phyloP scores from a whole-genome alignment of 1,140 invertebrate species.

The Bombus pascuorum region DNA sequence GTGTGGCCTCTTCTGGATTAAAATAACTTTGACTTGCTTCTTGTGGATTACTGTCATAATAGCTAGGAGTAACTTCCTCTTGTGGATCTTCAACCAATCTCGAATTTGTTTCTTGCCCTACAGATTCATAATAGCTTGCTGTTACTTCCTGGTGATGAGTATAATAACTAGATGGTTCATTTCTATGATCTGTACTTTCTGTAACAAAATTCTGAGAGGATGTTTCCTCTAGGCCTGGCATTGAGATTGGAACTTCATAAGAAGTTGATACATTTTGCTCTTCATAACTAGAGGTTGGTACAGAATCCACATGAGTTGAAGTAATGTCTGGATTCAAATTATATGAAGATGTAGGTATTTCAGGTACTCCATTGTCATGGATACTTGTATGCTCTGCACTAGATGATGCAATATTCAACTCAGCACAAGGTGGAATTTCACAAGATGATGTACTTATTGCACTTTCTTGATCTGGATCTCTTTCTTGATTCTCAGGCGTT shows the following conservation, averaged over 20 bases:
- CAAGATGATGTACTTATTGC: slow-evolving; percentile 81
- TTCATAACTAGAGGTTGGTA: slow-evolving; percentile 78
- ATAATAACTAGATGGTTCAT: slow-evolving; percentile 78
- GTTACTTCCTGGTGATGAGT: slow-evolving; percentile 75
- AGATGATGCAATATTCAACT: slow-evolving; percentile 79
- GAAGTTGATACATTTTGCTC: slow-evolving; percentile 80
- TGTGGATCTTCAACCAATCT: slow-evolving; percentile 70
- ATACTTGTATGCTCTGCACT: slow-evolving; percentile 77
- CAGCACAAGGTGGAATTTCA: slow-evolving; percentile 80
- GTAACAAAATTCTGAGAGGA: slow-evolving; percentile 78
- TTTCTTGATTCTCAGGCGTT: slow-evolving; percentile 80
- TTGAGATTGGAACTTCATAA: slow-evolving; percentile 77
- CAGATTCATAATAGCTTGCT: slow-evolving; percentile 73
- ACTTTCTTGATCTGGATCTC: slow-evolving; percentile 81
- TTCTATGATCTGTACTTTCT: slow-evolving; percentile 75
- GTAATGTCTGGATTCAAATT: slow-evolving; percentile 79
- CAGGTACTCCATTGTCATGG: slow-evolving; percentile 79
- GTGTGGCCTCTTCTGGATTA: slow-evolving; percentile 71
- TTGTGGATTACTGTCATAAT: slow-evolving; percentile 73
- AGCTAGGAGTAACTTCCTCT: slow-evolving; percentile 75
- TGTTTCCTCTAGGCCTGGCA: slow-evolving; percentile 77
- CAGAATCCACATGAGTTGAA: slow-evolving; percentile 74
- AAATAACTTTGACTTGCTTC: slow-evolving; percentile 79
- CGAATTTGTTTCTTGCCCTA: slow-evolving; percentile 70
- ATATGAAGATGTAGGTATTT: slow-evolving; percentile 80